Evolutionary conservation across 2,797 vertebrate genomes (phyloP).

Genomic region (Cyprinodon diabolis): DNA sequence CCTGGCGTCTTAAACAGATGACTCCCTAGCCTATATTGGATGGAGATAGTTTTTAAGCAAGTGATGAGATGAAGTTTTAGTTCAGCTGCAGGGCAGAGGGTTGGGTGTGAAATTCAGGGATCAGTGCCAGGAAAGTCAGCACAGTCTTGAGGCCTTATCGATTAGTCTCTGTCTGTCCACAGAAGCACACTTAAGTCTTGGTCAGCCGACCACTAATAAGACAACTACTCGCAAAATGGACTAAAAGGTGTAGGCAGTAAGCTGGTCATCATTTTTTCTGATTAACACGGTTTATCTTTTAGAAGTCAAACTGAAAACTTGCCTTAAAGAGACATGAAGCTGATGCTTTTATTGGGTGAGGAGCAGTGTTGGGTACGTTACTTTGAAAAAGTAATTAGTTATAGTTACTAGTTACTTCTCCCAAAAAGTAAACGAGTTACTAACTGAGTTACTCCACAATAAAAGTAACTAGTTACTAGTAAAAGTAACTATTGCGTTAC

Average conservation of each 20-base stretch:
- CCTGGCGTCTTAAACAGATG: neutral
- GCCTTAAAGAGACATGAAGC: neutral
- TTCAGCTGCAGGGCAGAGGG: constrained; percentile 5
- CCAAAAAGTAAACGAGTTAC: too few species aligned
- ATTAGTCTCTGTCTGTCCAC: constrained; percentile 7
- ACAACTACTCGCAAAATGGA: neutral
- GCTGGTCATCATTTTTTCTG: neutral
- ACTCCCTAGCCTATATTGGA: neutral
- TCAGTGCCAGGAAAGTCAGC: constrained; percentile 7
- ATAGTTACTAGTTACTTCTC: too few species aligned
- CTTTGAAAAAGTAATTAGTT: too few species aligned
- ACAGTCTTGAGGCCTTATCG: constrained; percentile 7
- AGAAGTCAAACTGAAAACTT: neutral
- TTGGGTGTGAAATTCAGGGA: constrained; percentile 5
- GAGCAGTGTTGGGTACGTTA: too few species aligned
- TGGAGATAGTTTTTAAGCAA: neutral
- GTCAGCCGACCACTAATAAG: constrained; percentile 1
- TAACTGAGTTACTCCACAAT: too few species aligned
- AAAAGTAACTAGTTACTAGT: too few species aligned
- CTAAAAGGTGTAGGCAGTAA: neutral
- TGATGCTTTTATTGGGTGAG: neutral
- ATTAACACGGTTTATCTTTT: neutral
- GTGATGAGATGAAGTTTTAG: neutral
- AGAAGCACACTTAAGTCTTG: neutral
- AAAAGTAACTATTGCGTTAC: too few species aligned